Base-by-base conservation (phyloP, 2,888 invertebrate species). In the Calliopum simillimum region DNA sequence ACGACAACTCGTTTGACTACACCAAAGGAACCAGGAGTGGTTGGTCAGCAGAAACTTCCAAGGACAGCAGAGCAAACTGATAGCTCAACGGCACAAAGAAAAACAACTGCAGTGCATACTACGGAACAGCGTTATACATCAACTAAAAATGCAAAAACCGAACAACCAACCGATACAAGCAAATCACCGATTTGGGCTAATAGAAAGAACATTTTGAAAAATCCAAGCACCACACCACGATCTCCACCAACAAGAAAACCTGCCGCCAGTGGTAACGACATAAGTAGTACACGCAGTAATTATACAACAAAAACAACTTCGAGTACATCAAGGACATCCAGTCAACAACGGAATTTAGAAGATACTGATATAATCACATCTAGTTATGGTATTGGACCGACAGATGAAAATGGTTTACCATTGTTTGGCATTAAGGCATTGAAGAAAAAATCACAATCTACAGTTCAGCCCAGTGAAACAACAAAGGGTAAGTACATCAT, bases 371-470 rank as follows among this genome's bases (percentile, higher is more conserved):
- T 89, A 41, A 91, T 94, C 71, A 94, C 92, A 3, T 94, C 94
- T 2, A 92, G 93, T 82, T 94, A 94, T 83, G 94, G 94, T 2
- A 92, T 93, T 2, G 94, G 94, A 0, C 94, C 94, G 33, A 91
- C 92, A 3, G 94, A 94, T 81, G 93, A 94, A 75, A 91, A 93
- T 77, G 94, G 94, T 13, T 88, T 89, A 70, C 94, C 94, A 23
- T 87, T 94, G 70, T 94, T 94, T 86, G 94, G 94, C 68, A 90
- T 94, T 76, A 90, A 89, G 80, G 94, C 94, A 69, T 88, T 94
- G 71, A 88, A 89, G 74, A 88, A 88, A 71, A 89, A 89, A 80
- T 49, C 67, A 19, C 75, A 78, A 59, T 72, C 79, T 64, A 71
- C 77, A 51, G 64, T 73, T 43, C 89, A 89, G 78, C 89, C 89